Evolutionary conservation across 2,797 vertebrate genomes (phyloP), one percentile per base, ranked within the genome.

Genomic region (Synaphobranchus kaupii): DNA sequence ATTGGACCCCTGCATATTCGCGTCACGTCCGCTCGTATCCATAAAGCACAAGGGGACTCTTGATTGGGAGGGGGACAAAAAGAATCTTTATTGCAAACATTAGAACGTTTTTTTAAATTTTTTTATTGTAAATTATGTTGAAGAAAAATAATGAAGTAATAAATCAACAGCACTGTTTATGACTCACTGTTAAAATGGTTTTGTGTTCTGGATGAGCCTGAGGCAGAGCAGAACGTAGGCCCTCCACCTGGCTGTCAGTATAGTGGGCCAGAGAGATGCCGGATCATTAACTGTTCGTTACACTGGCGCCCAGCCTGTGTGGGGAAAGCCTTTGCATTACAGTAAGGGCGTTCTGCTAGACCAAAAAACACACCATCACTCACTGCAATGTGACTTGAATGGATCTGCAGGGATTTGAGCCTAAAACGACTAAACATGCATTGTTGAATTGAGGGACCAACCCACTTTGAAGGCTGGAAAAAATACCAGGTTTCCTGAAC

Each of bases 41-140:
- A 89, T 81, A 91, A 90, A 91, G 88, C 68, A 86, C 22, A 60
- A 52, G 47, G 66, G 76, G 31, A 31, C 20, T 87, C 73, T 52
- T 84, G 89, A 83, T 9, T 9, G 50, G 82, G 76, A 82, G 34
- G 50, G 47, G 86, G 50, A 66, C 28, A 47, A 85, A 34, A 84
- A 87, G 88, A 25, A 13, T 0, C 84, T 91, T 92, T 93, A 94
- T 94, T 92, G 86, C 88, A 85, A 90, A 84, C 17, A 85, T 80
- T 80, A 89, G 90, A 90, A 17, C 9, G 85, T 39, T 20, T 86
- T 47, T 85, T 31, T 39, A 15, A 73, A 34, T 20, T 86, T 47
- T 85, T 31, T 39, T 34, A 73, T 31, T 68, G 63, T 68, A 68
- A 68, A n/a, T 28, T 8, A 2, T 89, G 84, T 86, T 91, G 88